Base-by-base conservation (phyloP, 2,888 invertebrate genomes). In the Melangyna quadrimaculata region DNA sequence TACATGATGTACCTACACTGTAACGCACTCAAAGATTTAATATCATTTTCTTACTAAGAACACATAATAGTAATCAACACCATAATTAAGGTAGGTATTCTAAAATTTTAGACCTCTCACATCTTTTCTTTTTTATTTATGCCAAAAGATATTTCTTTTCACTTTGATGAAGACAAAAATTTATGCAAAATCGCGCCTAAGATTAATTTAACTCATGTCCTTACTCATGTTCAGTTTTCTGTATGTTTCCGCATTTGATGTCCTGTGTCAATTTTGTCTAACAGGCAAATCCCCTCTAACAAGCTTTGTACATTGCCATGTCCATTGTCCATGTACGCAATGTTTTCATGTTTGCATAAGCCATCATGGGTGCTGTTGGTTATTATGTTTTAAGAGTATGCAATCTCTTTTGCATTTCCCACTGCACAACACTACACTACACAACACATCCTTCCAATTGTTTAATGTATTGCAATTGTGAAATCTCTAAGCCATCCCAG, bases 201-300 rank as follows among this genome's bases (percentile, higher is more conserved):
- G 70, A 80, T 69, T 80, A 63, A 80, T 74, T 70, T 55, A 69
- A 74, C 61, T 63, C 69, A 70, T 74, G 69, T 70, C 55, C 29
- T 19, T 53, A 63, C 1, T 63, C 61, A 57, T 78, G 78, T 72
- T 17, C 37, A n/a, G 32, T 35, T 40, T 71, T 35, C 70, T n/a
- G n/a, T 14, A 40, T 61, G 57, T 70, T 37, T 32, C n/a, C n/a
- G n/a, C n/a, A n/a, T n/a, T n/a, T n/a, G 14, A 53, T 77, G 69
- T 69, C 8, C 53, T 40, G 10, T 65, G 61, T 55, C 48, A n/a
- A 35, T 63, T 61, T 53, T 22, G 6, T 22, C 10, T 53, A 22
- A 24, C 19, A 12, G 24, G 45, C 37, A 40, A 78, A 63, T 55
- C 40, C 32, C 57, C 35, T 17, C 22, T 35, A 22, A 72, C 78